Conservation (phyloP, 2,113 vertebrate species). For the Crotalus tigris region DNA sequence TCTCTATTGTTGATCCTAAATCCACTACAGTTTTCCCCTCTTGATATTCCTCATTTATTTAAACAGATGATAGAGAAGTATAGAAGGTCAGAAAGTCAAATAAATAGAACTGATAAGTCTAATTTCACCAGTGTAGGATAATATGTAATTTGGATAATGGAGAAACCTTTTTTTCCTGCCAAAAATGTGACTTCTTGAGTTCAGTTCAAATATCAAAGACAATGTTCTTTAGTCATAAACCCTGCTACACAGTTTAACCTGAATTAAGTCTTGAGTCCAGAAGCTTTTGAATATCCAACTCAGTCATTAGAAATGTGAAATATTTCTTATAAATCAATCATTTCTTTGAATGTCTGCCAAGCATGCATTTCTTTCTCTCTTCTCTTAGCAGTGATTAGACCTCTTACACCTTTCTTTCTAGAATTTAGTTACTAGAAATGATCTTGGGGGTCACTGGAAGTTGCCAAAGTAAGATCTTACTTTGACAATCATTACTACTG, state of each 20-base stretch:
- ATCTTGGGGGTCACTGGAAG: background rate
- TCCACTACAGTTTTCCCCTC: background rate
- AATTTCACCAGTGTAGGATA: background rate
- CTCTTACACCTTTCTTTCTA: background rate
- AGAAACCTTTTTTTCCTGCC: background rate
- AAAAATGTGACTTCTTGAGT: background rate
- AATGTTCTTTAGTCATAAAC: background rate
- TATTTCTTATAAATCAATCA: background rate
- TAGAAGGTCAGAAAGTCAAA: background rate
- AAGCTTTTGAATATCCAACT: background rate
- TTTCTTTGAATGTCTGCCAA: background rate
- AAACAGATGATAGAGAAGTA: background rate
- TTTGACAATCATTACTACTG: conserved; percentile 24
- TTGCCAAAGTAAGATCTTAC: background rate
- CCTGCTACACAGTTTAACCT: background rate
- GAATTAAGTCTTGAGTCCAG: background rate
- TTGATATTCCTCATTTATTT: background rate
- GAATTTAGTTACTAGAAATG: background rate
- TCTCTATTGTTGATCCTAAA: background rate
- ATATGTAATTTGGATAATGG: background rate
- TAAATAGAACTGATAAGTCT: background rate
- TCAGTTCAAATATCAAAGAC: background rate
- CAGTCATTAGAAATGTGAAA: background rate
- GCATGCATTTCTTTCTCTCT: background rate
- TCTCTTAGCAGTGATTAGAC: background rate